Conservation (phyloP, 1,140 invertebrate species). For the Diorhabda sublineata region DNA sequence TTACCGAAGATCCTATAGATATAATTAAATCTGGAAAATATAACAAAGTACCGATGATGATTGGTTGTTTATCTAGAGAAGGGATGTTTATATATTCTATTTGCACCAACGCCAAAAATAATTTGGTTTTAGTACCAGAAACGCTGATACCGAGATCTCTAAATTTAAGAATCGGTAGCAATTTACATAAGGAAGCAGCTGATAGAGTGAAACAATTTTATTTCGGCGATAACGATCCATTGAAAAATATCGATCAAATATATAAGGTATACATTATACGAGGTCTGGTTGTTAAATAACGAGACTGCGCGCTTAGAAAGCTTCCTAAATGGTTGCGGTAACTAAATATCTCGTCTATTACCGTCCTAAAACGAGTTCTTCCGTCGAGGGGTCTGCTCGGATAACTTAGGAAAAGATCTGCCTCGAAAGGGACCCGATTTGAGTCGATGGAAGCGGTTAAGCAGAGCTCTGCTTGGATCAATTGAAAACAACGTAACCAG, state of each 20-base stretch:
- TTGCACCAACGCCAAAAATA: constrained; percentile 46
- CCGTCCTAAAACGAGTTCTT: no score
- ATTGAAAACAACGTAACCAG: no score
- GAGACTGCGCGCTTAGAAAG: no score
- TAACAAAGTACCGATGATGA: constrained; percentile 52
- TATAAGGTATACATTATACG: constrained; percentile 29
- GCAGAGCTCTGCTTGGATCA: no score
- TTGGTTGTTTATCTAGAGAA: constrained; percentile 49
- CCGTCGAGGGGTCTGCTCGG: no score
- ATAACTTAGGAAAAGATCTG: no score
- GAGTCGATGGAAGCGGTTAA: no score
- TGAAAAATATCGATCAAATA: constrained; percentile 38
- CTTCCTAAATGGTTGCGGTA: no score
- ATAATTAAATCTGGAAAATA: constrained; percentile 44
- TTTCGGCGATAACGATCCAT: constrained; percentile 47
- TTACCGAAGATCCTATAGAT: constrained; percentile 50
- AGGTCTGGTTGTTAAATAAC: no score
- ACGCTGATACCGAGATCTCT: constrained; percentile 45
- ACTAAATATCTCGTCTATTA: no score
- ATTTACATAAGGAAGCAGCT: constrained; percentile 46
- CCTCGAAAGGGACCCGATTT: no score
- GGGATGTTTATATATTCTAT: constrained; percentile 47
- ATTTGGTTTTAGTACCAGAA: constrained; percentile 31
- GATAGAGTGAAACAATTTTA: constrained; percentile 52
- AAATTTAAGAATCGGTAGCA: constrained; percentile 47